These are phyloP conservation scores for Caradrina kadenii DNA, from an alignment of 2,888 invertebrate genomes.

Conservation along the genomic window DNA sequence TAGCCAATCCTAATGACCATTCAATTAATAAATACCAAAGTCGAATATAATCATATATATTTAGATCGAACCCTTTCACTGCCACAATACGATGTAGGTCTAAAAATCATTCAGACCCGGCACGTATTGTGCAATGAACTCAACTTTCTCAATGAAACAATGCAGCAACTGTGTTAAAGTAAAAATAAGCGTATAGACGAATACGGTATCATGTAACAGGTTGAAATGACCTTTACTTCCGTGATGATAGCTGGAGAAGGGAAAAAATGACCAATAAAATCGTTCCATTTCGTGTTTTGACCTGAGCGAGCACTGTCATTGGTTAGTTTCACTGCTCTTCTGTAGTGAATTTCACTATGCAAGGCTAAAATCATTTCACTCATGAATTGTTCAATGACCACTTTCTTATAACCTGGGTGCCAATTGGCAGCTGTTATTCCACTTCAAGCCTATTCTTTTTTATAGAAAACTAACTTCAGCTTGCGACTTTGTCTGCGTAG, in stretches of 20 bases:
- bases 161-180: background rate
- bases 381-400: background rate
- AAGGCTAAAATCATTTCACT: conserved; percentile 4
- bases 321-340: background rate
- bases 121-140: conserved; percentile 25
- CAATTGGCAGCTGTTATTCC: conserved; percentile 5
- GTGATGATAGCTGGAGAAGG: background rate
- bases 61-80: conserved; percentile 16
- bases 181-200: conserved; percentile 10
- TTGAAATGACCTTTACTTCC: background rate
- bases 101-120: conserved; percentile 22
- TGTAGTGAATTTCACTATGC: background rate
- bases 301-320: background rate
- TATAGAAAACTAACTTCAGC: background rate
- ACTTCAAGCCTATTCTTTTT: background rate
- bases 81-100: conserved; percentile 15
- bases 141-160: conserved; percentile 35
- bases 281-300: background rate
- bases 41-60: conserved; percentile 10
- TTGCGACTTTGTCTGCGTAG: too few relatives aligned
- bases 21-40: conserved; percentile 7
- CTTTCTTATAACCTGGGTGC: background rate
- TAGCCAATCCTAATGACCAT: background rate
- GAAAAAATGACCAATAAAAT: background rate
- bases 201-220: background rate